A percentile compares a stretch with the other conserved stretches of the same genome.
Evolutionary conservation across 2,888 invertebrate species (phyloP).

Genomic region (Cancer borealis): DNA sequence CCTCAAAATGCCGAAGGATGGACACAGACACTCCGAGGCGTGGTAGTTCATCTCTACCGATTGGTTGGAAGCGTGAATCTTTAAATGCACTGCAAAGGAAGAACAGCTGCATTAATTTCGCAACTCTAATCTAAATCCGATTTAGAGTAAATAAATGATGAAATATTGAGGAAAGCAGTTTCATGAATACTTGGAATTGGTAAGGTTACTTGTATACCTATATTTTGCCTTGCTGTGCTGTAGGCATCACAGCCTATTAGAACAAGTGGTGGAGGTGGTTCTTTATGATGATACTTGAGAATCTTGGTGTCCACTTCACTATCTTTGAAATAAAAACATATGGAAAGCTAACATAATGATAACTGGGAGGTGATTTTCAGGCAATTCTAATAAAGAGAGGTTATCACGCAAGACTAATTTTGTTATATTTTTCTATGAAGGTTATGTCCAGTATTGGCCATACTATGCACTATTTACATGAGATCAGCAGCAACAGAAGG

Average conservation of each 20-base stretch:
- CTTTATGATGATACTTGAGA: not conserved
- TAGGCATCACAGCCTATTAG: not conserved
- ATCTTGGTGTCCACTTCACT: not conserved
- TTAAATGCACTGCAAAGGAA: constrained; percentile 90
- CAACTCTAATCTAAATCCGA: not conserved
- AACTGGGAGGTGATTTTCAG: not conserved
- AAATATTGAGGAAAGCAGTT: not conserved
- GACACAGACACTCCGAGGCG: constrained; percentile 97
- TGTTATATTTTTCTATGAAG: not conserved
- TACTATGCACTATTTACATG: no score
- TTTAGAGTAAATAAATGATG: not conserved
- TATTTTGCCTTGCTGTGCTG: not conserved
- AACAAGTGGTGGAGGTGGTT: no score
- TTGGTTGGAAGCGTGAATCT: constrained; percentile 97
- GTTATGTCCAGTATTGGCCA: not conserved
- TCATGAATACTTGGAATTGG: constrained; percentile 1
- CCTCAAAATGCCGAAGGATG: constrained; percentile 97
- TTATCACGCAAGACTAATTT: not conserved
- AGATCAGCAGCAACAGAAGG: no score
- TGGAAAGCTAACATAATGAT: not conserved
- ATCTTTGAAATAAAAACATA: not conserved
- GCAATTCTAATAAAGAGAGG: not conserved
- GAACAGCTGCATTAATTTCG: not conserved
- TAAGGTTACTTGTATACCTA: not conserved
- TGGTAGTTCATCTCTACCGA: constrained; percentile 94